Evolutionary conservation across 2,888 invertebrate species (phyloP), one percentile per base, ranked within the genome.

Genomic region (Volucella inanis): DNA sequence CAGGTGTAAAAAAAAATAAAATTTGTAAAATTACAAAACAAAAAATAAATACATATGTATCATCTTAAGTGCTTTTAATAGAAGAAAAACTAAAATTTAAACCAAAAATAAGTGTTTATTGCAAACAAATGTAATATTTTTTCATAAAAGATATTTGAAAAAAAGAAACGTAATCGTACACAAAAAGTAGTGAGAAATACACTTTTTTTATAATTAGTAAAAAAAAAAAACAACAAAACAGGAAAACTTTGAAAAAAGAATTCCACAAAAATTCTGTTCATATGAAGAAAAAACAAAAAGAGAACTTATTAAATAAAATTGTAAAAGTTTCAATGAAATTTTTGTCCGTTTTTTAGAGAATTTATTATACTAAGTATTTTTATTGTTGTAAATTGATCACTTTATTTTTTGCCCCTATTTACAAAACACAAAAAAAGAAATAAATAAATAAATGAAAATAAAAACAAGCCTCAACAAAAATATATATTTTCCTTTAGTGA

Each of bases 1-100:
- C 91, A 91, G 91, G 91, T 91, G 88, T 87, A 88, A 70, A 78
- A 88, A 41, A 49, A 61, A 78, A 72, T 12, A 4, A 62, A 75
- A 39, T 38, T 74, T 77, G 65, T 70, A 75, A 61, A 71, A 18
- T 59, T 54, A 57, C 10, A 43, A 61, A 22, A 55, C 55, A 74
- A 15, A 45, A 59, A 64, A 79, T 15, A 49, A 15, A 78, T 70
- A 68, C 52, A 52, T 64, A 72, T 80, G 71, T 81, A 81, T 85
- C 72, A 85, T 81, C 85, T 85, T 85, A 85, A 85, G 85, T 85
- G 85, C 85, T 85, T 85, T 85, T 85, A 85, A 67, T 81, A 64
- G 41, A 71, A 70, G 71, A 75, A 41, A 70, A 78, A 78, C 41
- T 55, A n/a, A 67, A 65, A 54, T 52, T 3, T 31, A 45, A 59